phyloP scores from a whole-genome alignment of 2,888 invertebrate genomes.

The Trissolcus japonicus region DNA sequence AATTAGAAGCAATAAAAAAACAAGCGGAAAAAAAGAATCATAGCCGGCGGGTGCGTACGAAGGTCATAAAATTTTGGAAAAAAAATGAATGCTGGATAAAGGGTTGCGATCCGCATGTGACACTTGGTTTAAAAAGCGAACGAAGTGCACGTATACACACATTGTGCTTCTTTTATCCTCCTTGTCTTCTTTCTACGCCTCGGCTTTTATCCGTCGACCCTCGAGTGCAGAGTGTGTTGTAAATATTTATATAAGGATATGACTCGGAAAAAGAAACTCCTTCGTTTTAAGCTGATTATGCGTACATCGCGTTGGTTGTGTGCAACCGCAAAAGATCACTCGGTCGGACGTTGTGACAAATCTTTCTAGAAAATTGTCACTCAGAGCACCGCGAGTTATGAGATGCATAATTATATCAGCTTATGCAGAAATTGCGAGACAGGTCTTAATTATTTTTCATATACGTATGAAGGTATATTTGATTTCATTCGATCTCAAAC shows the following conservation, averaged over 20 bases:
- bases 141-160: slow-evolving; percentile 5
- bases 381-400: slow-evolving; percentile 26
- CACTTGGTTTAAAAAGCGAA: slow-evolving; percentile 12
- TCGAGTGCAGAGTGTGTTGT: slow-evolving; percentile 9
- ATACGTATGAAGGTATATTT: too few species aligned
- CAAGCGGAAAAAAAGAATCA: slow-evolving; percentile 26
- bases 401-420: slow-evolving; percentile 38
- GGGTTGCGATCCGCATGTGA: slow-evolving; percentile 23
- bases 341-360: slow-evolving; percentile 22
- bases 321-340: slow-evolving; percentile 33
- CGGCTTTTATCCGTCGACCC: slow-evolving; percentile 3
- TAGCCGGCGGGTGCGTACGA: slow-evolving; percentile 14
- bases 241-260: slow-evolving; percentile 29
- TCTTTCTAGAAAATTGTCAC: slow-evolving; percentile 39
- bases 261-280: slow-evolving; percentile 15
- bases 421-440: slow-evolving; percentile 15
- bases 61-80: slow-evolving; percentile 26
- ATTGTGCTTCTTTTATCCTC: slow-evolving; percentile 8
- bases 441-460: too few species aligned
- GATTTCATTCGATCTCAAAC: not conserved
- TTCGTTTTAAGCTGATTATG: slow-evolving; percentile 8
- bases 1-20: slow-evolving; percentile 30
- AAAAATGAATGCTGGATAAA: not conserved
- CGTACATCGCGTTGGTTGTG: slow-evolving; percentile 2
- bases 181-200: not conserved